Percentiles rank a stretch among this genome's conserved stretches.
These are phyloP conservation scores for Orientallactaga sibirica DNA, from an alignment of 2,797 vertebrate genomes.

Conservation along the genomic window DNA sequence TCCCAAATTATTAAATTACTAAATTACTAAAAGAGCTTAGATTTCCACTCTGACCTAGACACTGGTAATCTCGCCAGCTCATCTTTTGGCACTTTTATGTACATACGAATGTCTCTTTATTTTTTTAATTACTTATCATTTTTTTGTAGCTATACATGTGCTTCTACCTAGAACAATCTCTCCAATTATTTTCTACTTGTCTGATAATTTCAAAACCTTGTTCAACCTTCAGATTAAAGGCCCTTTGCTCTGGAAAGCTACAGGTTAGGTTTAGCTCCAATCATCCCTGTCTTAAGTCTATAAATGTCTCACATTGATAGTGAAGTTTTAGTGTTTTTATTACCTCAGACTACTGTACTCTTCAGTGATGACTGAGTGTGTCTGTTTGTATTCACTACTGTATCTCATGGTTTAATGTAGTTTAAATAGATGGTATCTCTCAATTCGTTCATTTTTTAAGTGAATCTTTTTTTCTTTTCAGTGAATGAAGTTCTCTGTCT, in stretches of 20 bases:
- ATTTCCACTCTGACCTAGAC: background rate
- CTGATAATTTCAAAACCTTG: background rate
- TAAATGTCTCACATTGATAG: background rate
- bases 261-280: background rate
- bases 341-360: background rate
- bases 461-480: background rate
- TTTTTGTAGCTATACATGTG: background rate
- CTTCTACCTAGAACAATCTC: background rate
- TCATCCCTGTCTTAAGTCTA: background rate
- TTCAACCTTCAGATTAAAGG: background rate
- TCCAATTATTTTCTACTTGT: background rate
- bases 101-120: too few relatives aligned
- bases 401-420: background rate
- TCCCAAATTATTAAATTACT: background rate
- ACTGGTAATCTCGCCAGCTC: fast-evolving
- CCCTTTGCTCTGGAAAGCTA: background rate
- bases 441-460: background rate
- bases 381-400: background rate
- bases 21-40: background rate
- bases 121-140: background rate
- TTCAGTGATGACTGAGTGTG: background rate
- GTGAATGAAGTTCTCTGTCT: background rate
- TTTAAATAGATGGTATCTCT: background rate
- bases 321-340: background rate
- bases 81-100: background rate